Base-by-base conservation (phyloP, 2,888 invertebrate genomes). In the Dyspetes luteomarginatus region DNA sequence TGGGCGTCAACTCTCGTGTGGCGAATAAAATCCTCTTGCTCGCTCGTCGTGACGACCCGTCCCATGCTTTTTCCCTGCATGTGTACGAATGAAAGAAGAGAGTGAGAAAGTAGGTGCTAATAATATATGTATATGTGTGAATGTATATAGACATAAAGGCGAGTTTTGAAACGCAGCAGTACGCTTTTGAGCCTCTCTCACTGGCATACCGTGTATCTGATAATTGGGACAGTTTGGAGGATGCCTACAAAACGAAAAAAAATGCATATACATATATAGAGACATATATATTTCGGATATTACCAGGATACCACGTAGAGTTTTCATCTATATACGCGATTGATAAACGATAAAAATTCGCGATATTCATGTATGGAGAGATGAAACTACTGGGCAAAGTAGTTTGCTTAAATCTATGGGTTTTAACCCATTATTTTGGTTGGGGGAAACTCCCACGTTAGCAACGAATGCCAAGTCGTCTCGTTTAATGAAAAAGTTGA, bases 161-260 rank as follows among this genome's bases (percentile, higher is more conserved):
- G 36, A 69, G 45, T 3, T 12, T 30, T 43, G 77, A 56, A 65
- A 65, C 15, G 19, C 26, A 15, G 56, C 22, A 48, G 30, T 19
- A 24, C 43, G 24, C 15, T 72, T 52, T 60, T 7, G 12, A 15
- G 48, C 26, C 43, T 17, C 43, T 68, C 62, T 24, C 17, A 65
- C 22, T 67, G 72, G n/a, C n/a, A 72, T 77, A 48, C 50, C 56
- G 56, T 75, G 74, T 81, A 71, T 72, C 67, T 72, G 58, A 82
- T 82, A 81, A 78, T 81, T 75, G 80, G 17, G 36, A 50, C 71
- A 56, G 58, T 65, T 58, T 65, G 36, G 36, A 64, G 64, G 36
- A 7, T 22, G 55, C 22, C 17, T 36, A 36, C 36, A 43, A 41
- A 71, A 71, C 56, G 45, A 71, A 50, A 19, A 17, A 36, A 67